These are phyloP conservation scores for Eubasilissa regina DNA, from an alignment of 1,140 invertebrate genomes.

Conservation along the genomic window DNA sequence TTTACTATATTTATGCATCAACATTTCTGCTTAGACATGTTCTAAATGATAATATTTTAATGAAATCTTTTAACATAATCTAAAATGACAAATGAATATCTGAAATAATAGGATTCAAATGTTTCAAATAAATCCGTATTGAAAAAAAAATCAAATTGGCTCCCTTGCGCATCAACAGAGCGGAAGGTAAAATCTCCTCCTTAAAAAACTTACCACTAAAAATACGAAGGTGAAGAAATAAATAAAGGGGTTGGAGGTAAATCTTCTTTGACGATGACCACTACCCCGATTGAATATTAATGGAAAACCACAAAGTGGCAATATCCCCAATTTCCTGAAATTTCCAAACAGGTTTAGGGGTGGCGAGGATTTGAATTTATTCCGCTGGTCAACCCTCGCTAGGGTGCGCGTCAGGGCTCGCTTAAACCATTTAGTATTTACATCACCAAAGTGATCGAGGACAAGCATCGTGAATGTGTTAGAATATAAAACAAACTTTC, in stretches of 20 bases:
- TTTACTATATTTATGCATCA: too few species aligned
- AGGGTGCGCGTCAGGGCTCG: neutral
- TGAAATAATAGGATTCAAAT: neutral
- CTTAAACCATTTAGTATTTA: neutral
- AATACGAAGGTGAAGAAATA: neutral
- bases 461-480: neutral
- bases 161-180: conserved; percentile 13
- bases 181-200: conserved; percentile 11
- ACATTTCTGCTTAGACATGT: too few species aligned
- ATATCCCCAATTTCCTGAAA: conserved; percentile 52
- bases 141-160: conserved; percentile 28
- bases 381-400: conserved; percentile 8
- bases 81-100: neutral
- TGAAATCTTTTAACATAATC: too few species aligned
- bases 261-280: conserved; percentile 58
- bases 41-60: too few species aligned
- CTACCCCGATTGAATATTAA: conserved; percentile 58
- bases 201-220: neutral
- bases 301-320: conserved; percentile 53
- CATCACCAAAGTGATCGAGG: neutral
- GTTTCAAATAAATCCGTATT: conserved; percentile 6
- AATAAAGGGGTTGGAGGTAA: conserved; percentile 48
- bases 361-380: conserved; percentile 41
- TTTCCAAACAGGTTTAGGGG: conserved; percentile 2
- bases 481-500: too few species aligned